A percentile compares a stretch with the other conserved stretches of the same genome.
Conservation (phyloP, 2,797 vertebrate genomes). For the Morus bassanus region DNA sequence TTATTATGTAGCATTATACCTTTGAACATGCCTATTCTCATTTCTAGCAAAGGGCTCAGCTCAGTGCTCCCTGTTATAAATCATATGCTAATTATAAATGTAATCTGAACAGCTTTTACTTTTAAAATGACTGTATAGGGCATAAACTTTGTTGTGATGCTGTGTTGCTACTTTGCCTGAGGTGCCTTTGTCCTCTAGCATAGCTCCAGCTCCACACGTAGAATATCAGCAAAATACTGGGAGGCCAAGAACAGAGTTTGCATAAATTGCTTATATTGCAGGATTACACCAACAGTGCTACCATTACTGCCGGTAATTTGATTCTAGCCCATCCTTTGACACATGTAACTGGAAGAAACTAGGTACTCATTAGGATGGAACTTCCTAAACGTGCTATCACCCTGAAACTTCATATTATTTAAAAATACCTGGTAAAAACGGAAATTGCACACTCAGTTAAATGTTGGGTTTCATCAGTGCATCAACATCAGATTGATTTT, state of each 20-base stretch:
- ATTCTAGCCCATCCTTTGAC: background rate
- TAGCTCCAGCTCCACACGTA: background rate
- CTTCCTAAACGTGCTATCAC: background rate
- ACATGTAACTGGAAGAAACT: conserved; percentile 6
- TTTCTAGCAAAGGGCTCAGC: conserved; percentile 40
- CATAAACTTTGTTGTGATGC: conserved; percentile 58
- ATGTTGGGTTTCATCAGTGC: background rate
- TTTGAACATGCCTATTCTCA: conserved; percentile 30
- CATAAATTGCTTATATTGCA: conserved; percentile 34
- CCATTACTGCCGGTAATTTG: conserved; percentile 20
- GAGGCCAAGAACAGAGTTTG: conserved; percentile 10
- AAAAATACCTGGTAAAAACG: conserved; percentile 24
- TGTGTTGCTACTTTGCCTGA: conserved; percentile 11
- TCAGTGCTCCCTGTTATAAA: conserved; percentile 39
- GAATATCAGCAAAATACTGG: conserved; percentile 40
- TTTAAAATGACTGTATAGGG: conserved; percentile 13
- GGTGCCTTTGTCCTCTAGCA: conserved; percentile 46
- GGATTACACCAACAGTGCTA: background rate
- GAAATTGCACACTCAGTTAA: conserved; percentile 11
- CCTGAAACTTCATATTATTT: background rate
- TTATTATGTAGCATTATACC: conserved; percentile 61
- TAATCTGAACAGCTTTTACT: conserved; percentile 47
- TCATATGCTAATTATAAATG: conserved; percentile 53
- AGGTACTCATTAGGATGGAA: conserved; percentile 1
- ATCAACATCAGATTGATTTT: background rate